A percentile compares a stretch with the other conserved stretches of the same genome.
phyloP scores from a whole-genome alignment of 1,140 invertebrate genomes.

The Drosophila cardini region DNA sequence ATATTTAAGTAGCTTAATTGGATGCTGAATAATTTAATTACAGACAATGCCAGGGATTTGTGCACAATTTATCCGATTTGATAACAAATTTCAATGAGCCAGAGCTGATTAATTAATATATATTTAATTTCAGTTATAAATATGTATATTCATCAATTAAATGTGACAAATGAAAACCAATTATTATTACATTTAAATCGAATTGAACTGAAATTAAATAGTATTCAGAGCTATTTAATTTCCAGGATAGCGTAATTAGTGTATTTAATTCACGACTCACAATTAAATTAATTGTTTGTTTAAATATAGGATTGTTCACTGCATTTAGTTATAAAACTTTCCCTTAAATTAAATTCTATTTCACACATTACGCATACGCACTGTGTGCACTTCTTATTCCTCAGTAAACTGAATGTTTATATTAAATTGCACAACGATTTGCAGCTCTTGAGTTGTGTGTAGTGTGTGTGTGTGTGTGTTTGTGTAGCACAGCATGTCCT shows the following conservation, averaged over 20 bases:
- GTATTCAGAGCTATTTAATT: neutral
- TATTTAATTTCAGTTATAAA: slow-evolving; percentile 2
- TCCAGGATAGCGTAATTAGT: slow-evolving; percentile 39
- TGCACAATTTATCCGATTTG: slow-evolving; percentile 4
- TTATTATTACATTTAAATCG: slow-evolving; percentile 20
- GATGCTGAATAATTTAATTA: slow-evolving; percentile 60
- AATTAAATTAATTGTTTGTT: slow-evolving; percentile 1
- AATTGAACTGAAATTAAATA: neutral
- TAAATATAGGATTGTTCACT: neutral
- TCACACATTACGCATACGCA: slow-evolving; percentile 54
- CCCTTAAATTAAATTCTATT: neutral
- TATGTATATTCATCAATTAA: slow-evolving; percentile 30
- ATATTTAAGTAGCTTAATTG: slow-evolving; percentile 72
- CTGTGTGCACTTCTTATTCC: slow-evolving; percentile 40
- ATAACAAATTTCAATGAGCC: slow-evolving; percentile 22
- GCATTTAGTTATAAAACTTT: neutral
- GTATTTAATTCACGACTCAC: slow-evolving; percentile 8
- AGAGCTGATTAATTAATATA: slow-evolving; percentile 14
- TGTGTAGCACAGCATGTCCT: slow-evolving; percentile 22
- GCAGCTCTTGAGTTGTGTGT: slow-evolving; percentile 50
- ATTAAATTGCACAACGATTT: slow-evolving; percentile 51
- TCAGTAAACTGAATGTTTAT: neutral
- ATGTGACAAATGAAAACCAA: slow-evolving; percentile 49
- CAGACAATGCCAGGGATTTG: slow-evolving; percentile 34
- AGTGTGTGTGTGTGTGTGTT: no score